Base-by-base conservation (phyloP, 2,888 invertebrate genomes). In the Argyra leucocephala region DNA sequence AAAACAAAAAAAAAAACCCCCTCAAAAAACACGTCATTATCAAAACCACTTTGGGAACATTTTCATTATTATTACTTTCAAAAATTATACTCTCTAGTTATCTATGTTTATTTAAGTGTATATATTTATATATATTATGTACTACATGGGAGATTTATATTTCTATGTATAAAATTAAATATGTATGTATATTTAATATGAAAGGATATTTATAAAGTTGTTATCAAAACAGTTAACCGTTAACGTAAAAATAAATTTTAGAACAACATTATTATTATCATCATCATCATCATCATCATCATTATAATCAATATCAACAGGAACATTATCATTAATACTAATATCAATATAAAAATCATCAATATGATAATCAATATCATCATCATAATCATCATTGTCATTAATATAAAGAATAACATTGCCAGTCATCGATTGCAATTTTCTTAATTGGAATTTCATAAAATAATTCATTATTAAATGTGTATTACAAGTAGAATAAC, bases 401-500 rank as follows among this genome's bases (percentile, higher is more conserved):
- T 48, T 48, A 48, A 48, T 12, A n/a, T 48, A 48, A 48, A 48
- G 48, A 48, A 48, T 48, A 48, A 48, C 48, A 48, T n/a, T 15
- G 18, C 3, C 48, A 15, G n/a, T 48, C 15, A 48, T 48, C 48
- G 48, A 48, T 48, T 48, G 48, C 48, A 48, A 48, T 48, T 48
- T 48, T 48, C 48, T 48, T 48, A 48, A 48, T 48, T 48, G 48
- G n/a, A 48, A 48, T 48, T 48, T 48, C 48, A 48, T 48, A 48
- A 48, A 48, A 31, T 31, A 31, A 48, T 48, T 48, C 48, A 48
- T 48, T 48, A 48, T 15, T 48, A 48, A 48, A 48, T 48, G 48
- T 18, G 5, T 2, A 48, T 48, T 48, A 48, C 48, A 48, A 48
- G n/a, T n/a, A n/a, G 2, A n/a, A 48, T n/a, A 48, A 48, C 2